Conservation (phyloP, 1,140 invertebrate species). For the Cyphomyrmex costatus region DNA sequence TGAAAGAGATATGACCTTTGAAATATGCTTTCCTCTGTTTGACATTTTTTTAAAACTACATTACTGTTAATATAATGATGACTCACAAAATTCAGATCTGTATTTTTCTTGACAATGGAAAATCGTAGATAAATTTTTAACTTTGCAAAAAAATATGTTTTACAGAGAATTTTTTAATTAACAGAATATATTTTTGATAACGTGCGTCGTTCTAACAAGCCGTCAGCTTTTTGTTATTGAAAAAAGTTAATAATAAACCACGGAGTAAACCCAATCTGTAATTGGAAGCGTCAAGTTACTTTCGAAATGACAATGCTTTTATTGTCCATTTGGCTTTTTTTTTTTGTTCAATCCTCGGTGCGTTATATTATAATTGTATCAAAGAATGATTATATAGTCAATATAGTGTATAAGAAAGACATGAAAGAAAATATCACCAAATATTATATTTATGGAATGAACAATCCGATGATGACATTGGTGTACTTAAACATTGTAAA, state of each 20-base stretch:
- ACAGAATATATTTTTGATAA: background rate
- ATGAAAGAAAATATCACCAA: background rate
- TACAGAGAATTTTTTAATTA: background rate
- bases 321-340: background rate
- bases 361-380: background rate
- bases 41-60: background rate
- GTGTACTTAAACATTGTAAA: background rate
- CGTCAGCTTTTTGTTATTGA: background rate
- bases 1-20: background rate
- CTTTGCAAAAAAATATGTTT: background rate
- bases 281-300: constrained; percentile 14
- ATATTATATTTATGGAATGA: constrained; percentile 29
- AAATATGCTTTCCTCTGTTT: background rate
- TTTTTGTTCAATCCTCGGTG: background rate
- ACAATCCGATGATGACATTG: constrained; percentile 9
- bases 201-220: background rate
- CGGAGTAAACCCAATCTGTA: background rate
- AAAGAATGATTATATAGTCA: background rate
- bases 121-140: background rate
- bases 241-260: background rate
- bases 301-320: background rate
- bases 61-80: background rate
- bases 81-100: background rate
- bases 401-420: background rate
- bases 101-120: background rate